These are phyloP conservation scores for Ploceus nigricollis DNA, from an alignment of 2,113 vertebrate species.

Conservation along the genomic window DNA sequence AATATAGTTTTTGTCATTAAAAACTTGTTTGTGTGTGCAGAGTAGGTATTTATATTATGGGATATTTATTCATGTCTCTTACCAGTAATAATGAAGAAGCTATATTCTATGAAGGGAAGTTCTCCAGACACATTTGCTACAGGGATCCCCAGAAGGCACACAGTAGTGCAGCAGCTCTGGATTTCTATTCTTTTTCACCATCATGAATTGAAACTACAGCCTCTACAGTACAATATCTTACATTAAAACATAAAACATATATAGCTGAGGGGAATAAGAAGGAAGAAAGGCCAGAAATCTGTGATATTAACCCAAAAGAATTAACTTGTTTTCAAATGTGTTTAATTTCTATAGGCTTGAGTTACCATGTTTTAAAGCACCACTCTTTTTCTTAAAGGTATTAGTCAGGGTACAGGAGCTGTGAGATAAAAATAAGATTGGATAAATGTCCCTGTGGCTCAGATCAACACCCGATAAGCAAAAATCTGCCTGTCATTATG, in stretches of 20 bases:
- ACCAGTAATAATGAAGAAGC: not conserved
- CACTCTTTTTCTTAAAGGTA: not conserved
- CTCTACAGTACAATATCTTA: not conserved
- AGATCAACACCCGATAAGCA: not conserved
- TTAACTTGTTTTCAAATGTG: conserved; percentile 1
- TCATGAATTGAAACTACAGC: not conserved
- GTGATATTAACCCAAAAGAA: not conserved
- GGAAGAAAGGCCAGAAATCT: conserved; percentile 20
- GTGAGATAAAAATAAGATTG: not conserved
- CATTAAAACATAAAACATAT: conserved; percentile 18
- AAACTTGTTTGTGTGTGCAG: not conserved
- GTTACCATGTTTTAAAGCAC: not conserved
- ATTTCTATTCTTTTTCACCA: conserved; percentile 11
- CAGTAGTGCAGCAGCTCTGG: not conserved
- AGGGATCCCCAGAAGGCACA: conserved; percentile 3
- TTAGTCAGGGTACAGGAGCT: not conserved
- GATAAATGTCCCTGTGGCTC: not conserved
- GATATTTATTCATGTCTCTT: not conserved
- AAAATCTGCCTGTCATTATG: conserved; percentile 45
- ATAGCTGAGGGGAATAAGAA: not conserved
- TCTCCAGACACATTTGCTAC: conserved; percentile 12
- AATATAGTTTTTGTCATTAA: not conserved
- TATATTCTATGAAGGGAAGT: not conserved
- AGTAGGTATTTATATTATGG: not conserved
- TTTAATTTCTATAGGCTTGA: not conserved